Percentiles rank a stretch among this genome's conserved stretches.
These are phyloP conservation scores for Loriculus beryllinus DNA, from an alignment of 2,797 vertebrate genomes.

Conservation along the genomic window DNA sequence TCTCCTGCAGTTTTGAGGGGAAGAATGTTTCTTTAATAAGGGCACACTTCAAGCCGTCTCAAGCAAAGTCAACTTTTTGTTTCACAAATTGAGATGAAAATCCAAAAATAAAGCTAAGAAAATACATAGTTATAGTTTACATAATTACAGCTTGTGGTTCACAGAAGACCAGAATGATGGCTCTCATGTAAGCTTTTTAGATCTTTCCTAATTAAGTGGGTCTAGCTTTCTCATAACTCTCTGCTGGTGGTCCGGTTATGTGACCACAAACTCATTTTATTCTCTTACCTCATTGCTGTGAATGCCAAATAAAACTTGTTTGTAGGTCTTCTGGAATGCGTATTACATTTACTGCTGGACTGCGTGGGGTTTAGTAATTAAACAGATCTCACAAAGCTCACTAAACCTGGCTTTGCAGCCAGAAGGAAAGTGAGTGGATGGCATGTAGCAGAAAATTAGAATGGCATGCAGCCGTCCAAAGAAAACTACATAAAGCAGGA, in stretches of 20 bases:
- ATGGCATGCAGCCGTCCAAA: conserved; percentile 2
- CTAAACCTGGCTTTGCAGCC: conserved; percentile 25
- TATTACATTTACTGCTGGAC: conserved; percentile 34
- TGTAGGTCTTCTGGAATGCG: conserved; percentile 53
- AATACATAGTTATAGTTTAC: neutral
- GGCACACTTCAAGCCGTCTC: neutral
- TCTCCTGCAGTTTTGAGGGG: neutral
- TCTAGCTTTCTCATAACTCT: conserved; percentile 46
- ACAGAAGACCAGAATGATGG: neutral
- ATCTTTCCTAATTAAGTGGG: conserved; percentile 37
- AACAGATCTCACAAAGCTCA: neutral
- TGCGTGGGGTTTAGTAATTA: conserved; percentile 25
- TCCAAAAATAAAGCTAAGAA: neutral
- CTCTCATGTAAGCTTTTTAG: neutral
- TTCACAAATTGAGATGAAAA: neutral
- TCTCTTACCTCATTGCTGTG: conserved; percentile 65
- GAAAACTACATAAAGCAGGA: neutral
- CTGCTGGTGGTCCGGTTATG: conserved; percentile 45
- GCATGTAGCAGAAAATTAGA: conserved; percentile 43
- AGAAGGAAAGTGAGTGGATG: neutral
- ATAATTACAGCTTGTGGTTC: conserved; percentile 1
- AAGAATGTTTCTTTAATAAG: neutral
- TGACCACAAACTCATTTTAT: conserved; percentile 53
- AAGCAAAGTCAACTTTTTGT: neutral
- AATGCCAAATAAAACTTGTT: conserved; percentile 59